Conservation (phyloP, 2,888 invertebrate genomes). For the Ramazzottius varieornatus region DNA sequence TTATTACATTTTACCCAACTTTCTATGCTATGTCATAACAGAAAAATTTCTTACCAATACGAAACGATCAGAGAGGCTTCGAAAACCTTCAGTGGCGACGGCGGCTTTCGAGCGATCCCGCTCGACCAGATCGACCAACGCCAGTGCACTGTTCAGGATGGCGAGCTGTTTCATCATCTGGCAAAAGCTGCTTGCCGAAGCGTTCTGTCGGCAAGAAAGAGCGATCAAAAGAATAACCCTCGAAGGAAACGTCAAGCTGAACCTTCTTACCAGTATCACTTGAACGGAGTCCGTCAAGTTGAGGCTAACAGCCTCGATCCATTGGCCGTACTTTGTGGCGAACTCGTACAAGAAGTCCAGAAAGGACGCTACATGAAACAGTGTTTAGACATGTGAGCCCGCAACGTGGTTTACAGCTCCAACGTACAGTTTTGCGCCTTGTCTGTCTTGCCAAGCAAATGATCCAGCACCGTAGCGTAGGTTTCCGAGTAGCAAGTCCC, state of each 20-base stretch:
- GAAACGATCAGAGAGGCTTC: neutral
- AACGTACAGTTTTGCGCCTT: neutral
- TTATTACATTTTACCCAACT: too few species aligned
- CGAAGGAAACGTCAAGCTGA: neutral
- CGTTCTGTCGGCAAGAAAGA: too few species aligned
- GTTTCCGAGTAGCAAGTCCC: neutral
- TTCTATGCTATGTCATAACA: too few species aligned
- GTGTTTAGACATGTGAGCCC: neutral
- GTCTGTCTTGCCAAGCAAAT: neutral
- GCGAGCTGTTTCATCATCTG: neutral
- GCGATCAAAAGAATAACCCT: too few species aligned
- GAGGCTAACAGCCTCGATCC: neutral
- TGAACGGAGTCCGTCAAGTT: neutral
- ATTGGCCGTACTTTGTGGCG: neutral
- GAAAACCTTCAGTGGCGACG: neutral
- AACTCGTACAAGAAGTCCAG: neutral
- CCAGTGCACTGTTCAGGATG: neutral
- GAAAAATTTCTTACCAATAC: neutral
- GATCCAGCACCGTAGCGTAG: neutral
- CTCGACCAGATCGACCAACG: neutral
- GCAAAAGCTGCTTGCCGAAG: neutral
- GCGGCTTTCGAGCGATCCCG: neutral
- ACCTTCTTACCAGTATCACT: neutral
- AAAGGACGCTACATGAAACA: neutral
- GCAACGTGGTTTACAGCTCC: neutral